Percentiles rank a stretch among this genome's conserved stretches.
Conservation (phyloP, 1,140 invertebrate genomes). For the Scaptomyza graminum region DNA sequence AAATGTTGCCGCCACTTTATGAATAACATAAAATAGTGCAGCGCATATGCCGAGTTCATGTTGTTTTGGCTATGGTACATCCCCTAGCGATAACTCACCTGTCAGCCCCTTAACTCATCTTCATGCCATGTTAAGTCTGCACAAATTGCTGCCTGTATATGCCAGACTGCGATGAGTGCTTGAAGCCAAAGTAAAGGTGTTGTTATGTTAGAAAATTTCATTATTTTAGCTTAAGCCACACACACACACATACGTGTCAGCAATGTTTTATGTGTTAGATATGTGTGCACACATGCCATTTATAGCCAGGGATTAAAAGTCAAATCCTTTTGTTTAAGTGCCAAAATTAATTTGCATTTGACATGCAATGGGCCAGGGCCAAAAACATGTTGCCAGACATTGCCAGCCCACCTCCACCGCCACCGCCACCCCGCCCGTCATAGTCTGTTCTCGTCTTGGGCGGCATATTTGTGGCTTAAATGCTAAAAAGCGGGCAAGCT, state of each 20-base stretch:
- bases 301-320: constrained; percentile 82
- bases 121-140: constrained; percentile 48
- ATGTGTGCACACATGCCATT: constrained; percentile 72
- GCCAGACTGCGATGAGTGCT: constrained; percentile 49
- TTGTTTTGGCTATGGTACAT: constrained; percentile 13
- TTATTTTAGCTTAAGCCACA: constrained; percentile 77
- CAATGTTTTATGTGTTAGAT: constrained; percentile 58
- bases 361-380: constrained; percentile 72
- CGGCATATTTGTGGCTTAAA: constrained; percentile 43
- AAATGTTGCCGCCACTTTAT: constrained; percentile 11
- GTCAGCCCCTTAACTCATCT: neutral
- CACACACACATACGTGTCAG: constrained; percentile 19
- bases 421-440: neutral
- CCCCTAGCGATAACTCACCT: constrained; percentile 19
- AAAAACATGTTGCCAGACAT: constrained; percentile 71
- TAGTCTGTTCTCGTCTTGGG: constrained; percentile 49
- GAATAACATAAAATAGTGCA: constrained; percentile 17
- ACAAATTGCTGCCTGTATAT: constrained; percentile 58
- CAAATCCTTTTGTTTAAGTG: constrained; percentile 82
- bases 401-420: constrained; percentile 5
- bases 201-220: constrained; percentile 81
- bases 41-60: constrained; percentile 22
- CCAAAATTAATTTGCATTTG: constrained; percentile 82
- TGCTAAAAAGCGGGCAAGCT: constrained; percentile 18
- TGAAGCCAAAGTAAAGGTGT: constrained; percentile 62